These are phyloP conservation scores for Digitonthophagus gazella DNA, from an alignment of 2,888 invertebrate species.

Conservation along the genomic window DNA sequence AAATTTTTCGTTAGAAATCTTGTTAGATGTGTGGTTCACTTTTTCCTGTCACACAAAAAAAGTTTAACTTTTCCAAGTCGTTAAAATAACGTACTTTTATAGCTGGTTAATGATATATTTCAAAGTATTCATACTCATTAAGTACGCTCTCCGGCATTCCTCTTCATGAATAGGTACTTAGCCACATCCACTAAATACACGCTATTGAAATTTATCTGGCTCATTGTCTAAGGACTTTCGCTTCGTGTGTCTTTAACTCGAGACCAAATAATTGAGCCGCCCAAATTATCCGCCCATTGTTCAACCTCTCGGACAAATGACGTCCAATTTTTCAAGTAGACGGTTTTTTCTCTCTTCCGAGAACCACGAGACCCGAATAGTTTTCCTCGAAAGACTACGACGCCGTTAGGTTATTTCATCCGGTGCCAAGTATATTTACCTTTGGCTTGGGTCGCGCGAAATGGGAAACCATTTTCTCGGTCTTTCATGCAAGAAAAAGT, in stretches of 20 bases:
- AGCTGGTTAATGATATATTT: no score
- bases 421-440: constrained; percentile 11
- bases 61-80: not conserved
- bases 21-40: not conserved
- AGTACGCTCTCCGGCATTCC: not conserved
- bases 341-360: not conserved
- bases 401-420: constrained; percentile 1
- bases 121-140: not conserved
- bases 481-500: constrained; percentile 17
- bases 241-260: not conserved
- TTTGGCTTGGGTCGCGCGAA: constrained; percentile 3
- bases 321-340: constrained; percentile 5
- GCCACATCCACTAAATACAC: not conserved
- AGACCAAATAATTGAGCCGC: not conserved
- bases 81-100: no score
- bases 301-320: not conserved
- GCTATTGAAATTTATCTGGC: not conserved
- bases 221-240: not conserved
- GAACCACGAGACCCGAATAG: constrained; percentile 4
- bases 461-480: constrained; percentile 12
- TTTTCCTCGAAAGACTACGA: constrained; percentile 9
- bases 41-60: not conserved
- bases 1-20: not conserved
- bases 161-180: not conserved
- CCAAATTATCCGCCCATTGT: not conserved